phyloP scores from a whole-genome alignment of 2,113 vertebrate genomes.

The Perca fluviatilis region DNA sequence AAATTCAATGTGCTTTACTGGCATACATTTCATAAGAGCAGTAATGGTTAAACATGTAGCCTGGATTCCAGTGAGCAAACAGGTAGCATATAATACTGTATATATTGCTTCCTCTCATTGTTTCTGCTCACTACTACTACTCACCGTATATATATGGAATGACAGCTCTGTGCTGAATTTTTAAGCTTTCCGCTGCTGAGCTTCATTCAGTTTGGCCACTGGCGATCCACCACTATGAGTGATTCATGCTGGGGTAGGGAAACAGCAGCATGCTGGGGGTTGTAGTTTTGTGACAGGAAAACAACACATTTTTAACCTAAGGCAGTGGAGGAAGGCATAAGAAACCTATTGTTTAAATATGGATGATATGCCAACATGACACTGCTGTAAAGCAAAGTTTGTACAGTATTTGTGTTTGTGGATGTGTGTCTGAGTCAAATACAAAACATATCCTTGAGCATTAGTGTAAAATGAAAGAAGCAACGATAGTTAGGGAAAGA shows the following conservation, averaged over 20 bases:
- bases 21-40: constrained; percentile 10
- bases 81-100: not conserved
- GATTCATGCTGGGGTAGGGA: constrained; percentile 51
- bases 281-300: constrained; percentile 62
- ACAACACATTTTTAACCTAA: constrained; percentile 61
- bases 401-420: constrained; percentile 41
- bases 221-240: constrained; percentile 42
- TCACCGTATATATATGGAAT: constrained; percentile 12
- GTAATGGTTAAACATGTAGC: not conserved
- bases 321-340: constrained; percentile 39
- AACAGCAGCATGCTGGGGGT: constrained; percentile 52
- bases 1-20: not conserved
- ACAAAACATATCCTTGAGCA: constrained; percentile 65
- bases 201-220: constrained; percentile 56
- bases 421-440: constrained; percentile 36
- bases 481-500: constrained; percentile 44
- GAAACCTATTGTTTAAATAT: constrained; percentile 59
- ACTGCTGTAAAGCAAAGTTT: constrained; percentile 63
- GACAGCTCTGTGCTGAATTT: constrained; percentile 16
- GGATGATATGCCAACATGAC: constrained; percentile 57
- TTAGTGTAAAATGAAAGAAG: constrained; percentile 55
- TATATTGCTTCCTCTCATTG: not conserved
- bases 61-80: not conserved
- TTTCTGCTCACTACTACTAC: not conserved
- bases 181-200: constrained; percentile 38